Conservation (phyloP, 2,797 vertebrate species). For the Acipenser transmontanus region DNA sequence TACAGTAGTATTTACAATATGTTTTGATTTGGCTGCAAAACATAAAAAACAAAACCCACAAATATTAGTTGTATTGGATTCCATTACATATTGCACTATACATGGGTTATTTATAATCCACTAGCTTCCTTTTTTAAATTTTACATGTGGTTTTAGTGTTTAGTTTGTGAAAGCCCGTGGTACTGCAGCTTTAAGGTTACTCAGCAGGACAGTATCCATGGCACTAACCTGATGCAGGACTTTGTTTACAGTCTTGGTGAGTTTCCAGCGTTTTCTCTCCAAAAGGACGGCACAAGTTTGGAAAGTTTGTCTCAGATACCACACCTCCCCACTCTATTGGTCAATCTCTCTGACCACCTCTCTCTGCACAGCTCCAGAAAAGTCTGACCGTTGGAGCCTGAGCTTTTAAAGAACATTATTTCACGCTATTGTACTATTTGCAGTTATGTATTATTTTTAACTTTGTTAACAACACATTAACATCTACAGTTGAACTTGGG, state of each 20-base stretch:
- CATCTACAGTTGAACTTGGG: background rate
- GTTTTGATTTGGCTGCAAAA: too few relatives aligned
- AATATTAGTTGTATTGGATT: too few relatives aligned
- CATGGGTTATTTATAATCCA: too few relatives aligned
- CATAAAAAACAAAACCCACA: too few relatives aligned
- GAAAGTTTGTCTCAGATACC: constrained; percentile 16
- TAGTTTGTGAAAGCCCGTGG: background rate
- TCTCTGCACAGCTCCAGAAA: constrained; percentile 6
- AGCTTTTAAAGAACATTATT: too few relatives aligned
- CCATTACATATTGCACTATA: too few relatives aligned
- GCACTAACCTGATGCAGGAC: background rate
- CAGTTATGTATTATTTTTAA: too few relatives aligned
- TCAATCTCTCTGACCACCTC: constrained; percentile 11
- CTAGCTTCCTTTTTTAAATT: too few relatives aligned
- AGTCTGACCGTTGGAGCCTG: background rate
- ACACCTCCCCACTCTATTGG: constrained; percentile 21
- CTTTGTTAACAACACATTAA: background rate
- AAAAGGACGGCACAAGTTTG: background rate
- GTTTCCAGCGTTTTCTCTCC: constrained; percentile 18
- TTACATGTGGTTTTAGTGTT: too few relatives aligned
- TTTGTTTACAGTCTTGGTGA: constrained; percentile 17
- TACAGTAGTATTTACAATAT: too few relatives aligned
- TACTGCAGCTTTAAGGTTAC: constrained; percentile 15
- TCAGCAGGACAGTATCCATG: constrained; percentile 11
- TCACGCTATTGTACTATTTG: too few relatives aligned